Conservation (phyloP, 1,140 invertebrate species). For the Charaxes varanes region DNA sequence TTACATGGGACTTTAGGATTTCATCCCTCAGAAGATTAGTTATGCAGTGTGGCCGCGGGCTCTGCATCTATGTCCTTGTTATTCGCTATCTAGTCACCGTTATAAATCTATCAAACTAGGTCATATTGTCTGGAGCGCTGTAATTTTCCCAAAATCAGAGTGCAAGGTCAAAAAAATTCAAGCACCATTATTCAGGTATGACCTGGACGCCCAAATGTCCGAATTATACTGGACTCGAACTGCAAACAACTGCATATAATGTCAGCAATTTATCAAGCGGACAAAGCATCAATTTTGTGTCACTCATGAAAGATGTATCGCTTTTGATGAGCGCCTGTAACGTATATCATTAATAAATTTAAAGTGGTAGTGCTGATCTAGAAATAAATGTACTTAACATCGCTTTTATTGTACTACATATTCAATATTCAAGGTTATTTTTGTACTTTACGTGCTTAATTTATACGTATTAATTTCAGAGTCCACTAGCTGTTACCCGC, state of each 20-base stretch:
- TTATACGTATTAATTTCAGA: not conserved
- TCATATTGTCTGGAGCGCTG: too few species aligned
- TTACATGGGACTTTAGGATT: too few species aligned
- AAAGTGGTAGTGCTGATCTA: constrained; percentile 9
- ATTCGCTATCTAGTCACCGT: too few species aligned
- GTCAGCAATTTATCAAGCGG: constrained; percentile 37
- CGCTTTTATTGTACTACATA: too few species aligned
- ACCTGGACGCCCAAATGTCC: constrained; percentile 53
- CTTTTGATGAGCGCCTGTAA: constrained; percentile 23
- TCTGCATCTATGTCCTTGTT: too few species aligned
- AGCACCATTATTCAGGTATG: constrained; percentile 48
- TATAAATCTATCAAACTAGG: too few species aligned
- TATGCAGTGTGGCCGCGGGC: too few species aligned
- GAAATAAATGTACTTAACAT: too few species aligned
- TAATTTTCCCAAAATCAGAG: too few species aligned
- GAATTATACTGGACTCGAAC: constrained; percentile 48
- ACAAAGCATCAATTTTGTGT: constrained; percentile 37
- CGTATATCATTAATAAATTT: constrained; percentile 53
- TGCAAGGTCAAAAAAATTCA: constrained; percentile 21
- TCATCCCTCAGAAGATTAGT: too few species aligned
- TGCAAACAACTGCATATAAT: constrained; percentile 66
- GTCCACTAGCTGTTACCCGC: too few species aligned
- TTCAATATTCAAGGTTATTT: too few species aligned
- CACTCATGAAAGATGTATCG: constrained; percentile 52
- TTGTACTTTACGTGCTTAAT: not conserved